Evolutionary conservation across 2,113 vertebrate genomes (phyloP).

Genomic region (Pedionomus torquatus): DNA sequence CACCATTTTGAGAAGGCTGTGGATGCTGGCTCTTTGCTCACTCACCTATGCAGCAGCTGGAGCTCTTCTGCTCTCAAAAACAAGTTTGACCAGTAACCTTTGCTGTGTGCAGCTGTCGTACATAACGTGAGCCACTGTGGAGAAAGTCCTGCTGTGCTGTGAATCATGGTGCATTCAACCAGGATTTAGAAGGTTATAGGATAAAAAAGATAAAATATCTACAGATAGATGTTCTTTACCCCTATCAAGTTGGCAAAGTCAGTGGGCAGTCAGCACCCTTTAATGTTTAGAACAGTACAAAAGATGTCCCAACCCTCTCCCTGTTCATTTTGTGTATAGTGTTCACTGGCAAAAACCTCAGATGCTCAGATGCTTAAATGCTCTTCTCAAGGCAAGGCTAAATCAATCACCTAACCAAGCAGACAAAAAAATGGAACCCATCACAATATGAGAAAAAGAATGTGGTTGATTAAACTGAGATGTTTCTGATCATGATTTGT

Average conservation of each 20-base stretch:
- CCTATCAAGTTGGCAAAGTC: neutral
- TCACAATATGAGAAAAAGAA: neutral
- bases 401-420: slow-evolving; percentile 47
- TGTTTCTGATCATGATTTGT: slow-evolving; percentile 14
- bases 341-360: neutral
- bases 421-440: slow-evolving; percentile 15
- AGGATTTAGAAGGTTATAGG: neutral
- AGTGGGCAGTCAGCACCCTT: neutral
- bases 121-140: neutral
- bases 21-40: neutral
- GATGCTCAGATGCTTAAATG: neutral
- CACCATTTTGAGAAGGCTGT: neutral
- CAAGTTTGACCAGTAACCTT: neutral
- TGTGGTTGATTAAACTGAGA: slow-evolving; percentile 23
- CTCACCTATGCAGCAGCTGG: neutral
- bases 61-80: neutral
- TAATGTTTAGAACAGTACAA: neutral
- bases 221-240: neutral
- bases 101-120: neutral
- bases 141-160: neutral
- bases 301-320: neutral
- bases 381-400: neutral
- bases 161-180: neutral
- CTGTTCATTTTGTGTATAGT: neutral
- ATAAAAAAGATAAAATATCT: slow-evolving; percentile 16